Percentiles rank a stretch among this genome's conserved stretches.
Evolutionary conservation across 2,797 vertebrate species (phyloP).

Genomic region (Cheirogaleus major): DNA sequence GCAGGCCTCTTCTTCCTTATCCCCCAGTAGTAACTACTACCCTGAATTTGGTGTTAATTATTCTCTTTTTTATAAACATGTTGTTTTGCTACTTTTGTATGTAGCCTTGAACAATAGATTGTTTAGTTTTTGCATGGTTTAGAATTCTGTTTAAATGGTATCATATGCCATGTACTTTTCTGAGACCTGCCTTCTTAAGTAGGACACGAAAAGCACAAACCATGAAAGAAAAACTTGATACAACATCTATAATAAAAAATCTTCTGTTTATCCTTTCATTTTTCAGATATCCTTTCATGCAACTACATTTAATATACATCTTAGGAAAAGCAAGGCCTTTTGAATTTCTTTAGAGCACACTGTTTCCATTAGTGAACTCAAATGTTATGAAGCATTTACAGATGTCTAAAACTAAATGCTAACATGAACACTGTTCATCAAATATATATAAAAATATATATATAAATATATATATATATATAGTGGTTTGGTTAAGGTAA

Average conservation of each 20-base stretch:
- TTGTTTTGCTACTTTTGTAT: neutral
- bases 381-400: conserved; percentile 3
- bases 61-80: neutral
- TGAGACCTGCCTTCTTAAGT: neutral
- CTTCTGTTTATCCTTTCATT: neutral
- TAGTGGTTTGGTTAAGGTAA: neutral
- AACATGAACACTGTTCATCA: neutral
- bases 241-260: neutral
- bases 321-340: conserved; percentile 24
- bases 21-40: neutral
- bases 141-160: neutral
- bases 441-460: neutral
- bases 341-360: neutral
- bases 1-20: neutral
- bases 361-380: neutral
- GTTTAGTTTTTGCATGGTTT: neutral
- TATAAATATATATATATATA: neutral
- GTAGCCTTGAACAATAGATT: neutral
- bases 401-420: neutral
- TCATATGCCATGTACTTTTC: neutral
- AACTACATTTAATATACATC: neutral
- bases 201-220: neutral
- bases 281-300: neutral
- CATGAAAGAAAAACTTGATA: neutral
- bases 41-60: neutral